Percentiles rank a stretch among this genome's conserved stretches.
Conservation (phyloP, 2,888 invertebrate species). For the Neocrepidodera transversa region DNA sequence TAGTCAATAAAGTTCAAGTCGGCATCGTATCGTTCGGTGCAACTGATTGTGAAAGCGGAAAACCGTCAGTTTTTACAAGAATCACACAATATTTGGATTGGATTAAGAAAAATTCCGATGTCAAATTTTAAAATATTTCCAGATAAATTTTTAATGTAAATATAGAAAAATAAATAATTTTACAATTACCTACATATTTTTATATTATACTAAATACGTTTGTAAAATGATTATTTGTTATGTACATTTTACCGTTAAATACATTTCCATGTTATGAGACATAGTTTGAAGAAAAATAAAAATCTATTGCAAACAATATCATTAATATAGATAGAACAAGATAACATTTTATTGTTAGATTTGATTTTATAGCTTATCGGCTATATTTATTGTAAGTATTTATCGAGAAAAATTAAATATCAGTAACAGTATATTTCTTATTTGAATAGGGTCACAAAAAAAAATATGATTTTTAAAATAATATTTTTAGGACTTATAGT, state of each 20-base stretch:
- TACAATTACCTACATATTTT: too few relatives aligned
- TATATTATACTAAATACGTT: too few relatives aligned
- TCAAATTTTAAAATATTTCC: conserved; percentile 24
- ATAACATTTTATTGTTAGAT: not conserved
- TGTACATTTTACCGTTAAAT: too few relatives aligned
- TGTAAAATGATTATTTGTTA: too few relatives aligned
- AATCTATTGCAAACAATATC: not conserved
- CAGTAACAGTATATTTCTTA: too few relatives aligned
- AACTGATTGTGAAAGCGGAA: conserved; percentile 28
- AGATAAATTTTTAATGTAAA: too few relatives aligned
- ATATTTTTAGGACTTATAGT: too few relatives aligned
- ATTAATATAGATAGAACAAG: not conserved
- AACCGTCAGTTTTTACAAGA: conserved; percentile 38
- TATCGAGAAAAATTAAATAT: too few relatives aligned
- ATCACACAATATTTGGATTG: conserved; percentile 32
- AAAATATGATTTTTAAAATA: too few relatives aligned
- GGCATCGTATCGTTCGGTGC: conserved; percentile 42
- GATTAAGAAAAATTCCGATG: conserved; percentile 29
- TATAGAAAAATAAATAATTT: too few relatives aligned
- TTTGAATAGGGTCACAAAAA: too few relatives aligned
- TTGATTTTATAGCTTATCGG: not conserved
- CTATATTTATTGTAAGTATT: not conserved
- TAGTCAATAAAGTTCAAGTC: conserved; percentile 37
- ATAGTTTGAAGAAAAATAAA: not conserved
- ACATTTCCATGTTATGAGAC: too few relatives aligned